Evolutionary conservation across 2,888 invertebrate genomes (phyloP), one percentile per base, ranked within the genome.

Genomic region (Xylophagus ater): DNA sequence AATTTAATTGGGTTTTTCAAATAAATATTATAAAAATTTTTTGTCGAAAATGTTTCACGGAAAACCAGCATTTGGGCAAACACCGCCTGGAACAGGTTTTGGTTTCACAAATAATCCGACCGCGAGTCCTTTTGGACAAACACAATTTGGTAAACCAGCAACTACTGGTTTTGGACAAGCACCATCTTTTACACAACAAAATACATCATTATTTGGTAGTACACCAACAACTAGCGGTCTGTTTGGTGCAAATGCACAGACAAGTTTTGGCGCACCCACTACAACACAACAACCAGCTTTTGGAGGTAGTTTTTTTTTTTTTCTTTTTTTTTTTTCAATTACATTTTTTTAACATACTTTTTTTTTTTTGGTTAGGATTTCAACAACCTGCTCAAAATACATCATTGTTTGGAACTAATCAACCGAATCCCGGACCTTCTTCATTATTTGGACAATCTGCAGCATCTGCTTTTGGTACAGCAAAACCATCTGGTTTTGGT

Each of bases 101-200:
- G 53, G 51, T 1, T 63, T 62, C 32, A 55, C 53, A 24, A 62
- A 52, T 39, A 51, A 54, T 6, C 42, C 57, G 1, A 55, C 65
- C 3, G 43, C 64, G 12, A 60, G 65, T 30, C 65, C 66, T 3
- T 69, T 69, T 50, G 67, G 65, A 1, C 68, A 68, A 43, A 59
- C 71, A 2, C 63, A 72, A 2, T 74, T 74, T 57, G 71, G 72
- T 66, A 73, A 61, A 51, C 70, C 78, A 3, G 68, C 75, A 0
- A 72, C 74, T 2, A 69, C 73, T 1, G 73, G 74, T 35, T 80
- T 81, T 42, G 81, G 80, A 20, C 73, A 74, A 3, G 69, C 80
- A 4, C 73, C 81, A 0, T 72, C 80, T 0, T 85, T 85, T 62
- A 84, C 84, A 3, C 65, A 57, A 41, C 61, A 56, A 40, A 59